Evolutionary conservation across 2,113 vertebrate genomes (phyloP), one percentile per base, ranked within the genome.

Genomic region (Microcebus ravelobensis): DNA sequence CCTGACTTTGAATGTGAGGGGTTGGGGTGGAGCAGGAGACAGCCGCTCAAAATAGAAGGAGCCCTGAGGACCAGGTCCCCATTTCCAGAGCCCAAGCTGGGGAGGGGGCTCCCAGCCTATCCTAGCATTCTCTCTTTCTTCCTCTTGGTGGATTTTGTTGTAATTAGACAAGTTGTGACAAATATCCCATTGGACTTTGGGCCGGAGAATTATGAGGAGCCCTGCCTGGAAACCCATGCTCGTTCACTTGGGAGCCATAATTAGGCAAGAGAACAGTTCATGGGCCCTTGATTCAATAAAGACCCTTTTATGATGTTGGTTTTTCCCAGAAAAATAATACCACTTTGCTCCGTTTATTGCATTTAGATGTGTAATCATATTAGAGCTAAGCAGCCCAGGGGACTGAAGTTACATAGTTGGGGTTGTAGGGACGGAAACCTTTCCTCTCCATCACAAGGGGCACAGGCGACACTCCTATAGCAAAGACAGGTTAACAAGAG

Each of bases 161-260:
- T 98, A 97, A 95, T 91, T 96, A 98, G 97, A 98, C 98, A 98
- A 97, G 98, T 98, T 85, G 73, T 97, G 98, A 98, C 98, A 86
- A 98, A 98, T 96, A 98, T 87, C 86, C 86, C 94, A 1, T 86
- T 92, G 96, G 93, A 97, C 88, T 95, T 91, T 87, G 96, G 98
- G 97, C 97, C 57, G 90, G 93, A 97, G 96, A 92, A 97, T 89
- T 97, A 95, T 92, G 96, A 97, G 97, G 97, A 95, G 91, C 96
- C 97, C 95, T 98, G 95, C 92, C 96, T 98, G 97, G 95, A 97
- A 98, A 94, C 90, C 91, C 92, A 87, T 79, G 94, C 74, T 90
- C 48, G 14, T 95, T 98, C 98, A 3, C 2, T 97, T 52, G 95
- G 96, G 97, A 98, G 96, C 96, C 95, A 80, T 95, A 95, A 97